These are phyloP conservation scores for Poecilia gillii DNA, from an alignment of 2,797 vertebrate genomes.

Conservation along the genomic window DNA sequence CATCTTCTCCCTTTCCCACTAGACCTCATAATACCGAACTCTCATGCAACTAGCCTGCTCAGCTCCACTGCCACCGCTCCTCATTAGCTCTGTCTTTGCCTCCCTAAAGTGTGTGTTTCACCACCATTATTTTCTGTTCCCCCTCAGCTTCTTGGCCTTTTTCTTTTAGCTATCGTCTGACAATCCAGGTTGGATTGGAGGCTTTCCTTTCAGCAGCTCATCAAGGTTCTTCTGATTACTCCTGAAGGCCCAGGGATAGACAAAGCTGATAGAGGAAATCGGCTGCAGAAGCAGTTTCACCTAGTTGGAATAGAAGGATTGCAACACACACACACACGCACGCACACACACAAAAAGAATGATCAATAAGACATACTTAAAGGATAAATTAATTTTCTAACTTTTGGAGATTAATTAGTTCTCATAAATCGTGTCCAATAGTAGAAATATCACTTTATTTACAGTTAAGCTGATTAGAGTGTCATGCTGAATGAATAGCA, in stretches of 20 bases:
- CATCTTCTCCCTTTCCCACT: conserved; percentile 29
- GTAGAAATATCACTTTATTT: conserved; percentile 4
- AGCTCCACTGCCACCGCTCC: conserved; percentile 41
- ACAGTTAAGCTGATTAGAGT: conserved; percentile 8
- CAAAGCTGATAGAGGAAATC: conserved; percentile 30
- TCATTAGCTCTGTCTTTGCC: conserved; percentile 62
- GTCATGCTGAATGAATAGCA: not conserved
- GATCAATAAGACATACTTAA: conserved; percentile 40
- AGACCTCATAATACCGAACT: conserved; percentile 51
- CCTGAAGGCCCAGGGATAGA: conserved; percentile 26
- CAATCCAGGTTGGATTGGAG: conserved; percentile 38
- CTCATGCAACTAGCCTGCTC: conserved; percentile 49
- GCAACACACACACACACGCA: not conserved
- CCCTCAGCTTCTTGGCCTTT: conserved; percentile 41
- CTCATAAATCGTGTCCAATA: conserved; percentile 23
- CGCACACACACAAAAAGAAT: conserved; percentile 18
- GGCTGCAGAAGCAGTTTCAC: conserved; percentile 44
- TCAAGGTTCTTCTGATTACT: conserved; percentile 63
- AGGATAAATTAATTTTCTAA: conserved; percentile 5
- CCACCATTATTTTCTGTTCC: conserved; percentile 56
- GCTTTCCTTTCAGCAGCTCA: conserved; percentile 46
- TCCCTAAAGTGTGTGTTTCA: conserved; percentile 45
- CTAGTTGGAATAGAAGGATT: conserved; percentile 34
- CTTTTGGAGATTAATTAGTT: conserved; percentile 8
- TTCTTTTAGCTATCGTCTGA: conserved; percentile 44